Conservation (phyloP, 2,113 vertebrate genomes). For the Madoqua kirkii region DNA sequence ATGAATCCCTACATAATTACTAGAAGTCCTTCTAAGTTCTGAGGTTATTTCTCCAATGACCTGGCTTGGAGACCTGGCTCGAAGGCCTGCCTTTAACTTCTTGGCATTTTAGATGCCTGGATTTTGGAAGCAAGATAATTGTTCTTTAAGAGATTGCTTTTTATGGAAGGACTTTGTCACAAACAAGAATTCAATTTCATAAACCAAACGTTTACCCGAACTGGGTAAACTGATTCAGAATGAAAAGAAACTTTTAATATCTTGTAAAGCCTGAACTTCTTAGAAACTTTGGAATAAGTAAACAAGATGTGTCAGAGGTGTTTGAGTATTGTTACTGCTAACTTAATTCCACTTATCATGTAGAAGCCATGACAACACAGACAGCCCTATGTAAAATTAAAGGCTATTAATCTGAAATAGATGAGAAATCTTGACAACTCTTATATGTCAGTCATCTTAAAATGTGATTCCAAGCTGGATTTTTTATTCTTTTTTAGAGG, state of each 20-base stretch:
- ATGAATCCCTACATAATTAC: neutral
- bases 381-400: neutral
- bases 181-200: slow-evolving; percentile 22
- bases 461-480: neutral
- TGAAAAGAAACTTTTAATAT: slow-evolving; percentile 1
- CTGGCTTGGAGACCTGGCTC: neutral
- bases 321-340: neutral
- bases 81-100: neutral
- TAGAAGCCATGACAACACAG: neutral
- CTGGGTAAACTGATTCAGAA: neutral
- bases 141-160: slow-evolving; percentile 25
- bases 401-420: neutral
- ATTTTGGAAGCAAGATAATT: neutral
- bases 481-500: slow-evolving; percentile 19
- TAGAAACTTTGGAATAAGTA: slow-evolving; percentile 23
- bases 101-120: neutral
- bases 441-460: neutral
- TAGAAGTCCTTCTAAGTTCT: neutral
- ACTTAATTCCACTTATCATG: neutral
- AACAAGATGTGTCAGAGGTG: neutral
- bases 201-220: neutral
- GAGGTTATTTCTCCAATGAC: neutral
- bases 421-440: neutral
- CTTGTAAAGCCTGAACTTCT: neutral
- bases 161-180: neutral